These are phyloP conservation scores for Mormyrus lacerda DNA, from an alignment of 2,113 vertebrate species.

Conservation along the genomic window DNA sequence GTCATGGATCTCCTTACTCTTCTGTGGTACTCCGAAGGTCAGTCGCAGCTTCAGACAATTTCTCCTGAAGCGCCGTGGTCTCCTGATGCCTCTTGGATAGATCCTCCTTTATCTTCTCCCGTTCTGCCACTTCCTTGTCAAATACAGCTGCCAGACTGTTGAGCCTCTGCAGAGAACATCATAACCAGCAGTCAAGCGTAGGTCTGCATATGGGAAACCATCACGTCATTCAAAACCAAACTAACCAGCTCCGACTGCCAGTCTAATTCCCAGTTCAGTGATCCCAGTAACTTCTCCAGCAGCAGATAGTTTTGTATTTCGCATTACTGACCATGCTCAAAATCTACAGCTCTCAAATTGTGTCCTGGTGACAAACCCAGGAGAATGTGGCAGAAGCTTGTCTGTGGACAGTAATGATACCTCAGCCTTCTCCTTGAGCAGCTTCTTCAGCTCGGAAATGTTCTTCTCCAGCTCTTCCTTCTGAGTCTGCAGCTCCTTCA, in stretches of 20 bases:
- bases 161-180: constrained; percentile 62
- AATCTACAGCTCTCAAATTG: neutral
- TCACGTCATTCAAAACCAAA: neutral
- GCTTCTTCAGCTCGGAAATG: constrained; percentile 66
- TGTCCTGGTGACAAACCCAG: neutral
- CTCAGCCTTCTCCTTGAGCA: constrained; percentile 72
- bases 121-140: constrained; percentile 60
- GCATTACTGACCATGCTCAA: neutral
- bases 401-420: constrained; percentile 46
- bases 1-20: constrained; percentile 64
- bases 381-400: neutral
- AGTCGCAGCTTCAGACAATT: constrained; percentile 66
- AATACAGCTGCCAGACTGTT: constrained; percentile 71
- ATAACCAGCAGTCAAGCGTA: neutral
- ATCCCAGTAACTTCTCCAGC: neutral
- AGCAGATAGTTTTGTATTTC: neutral
- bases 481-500: constrained; percentile 66
- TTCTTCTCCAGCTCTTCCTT: constrained; percentile 67
- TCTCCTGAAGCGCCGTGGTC: constrained; percentile 58
- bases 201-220: neutral
- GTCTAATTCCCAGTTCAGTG: neutral
- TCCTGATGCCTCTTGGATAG: constrained; percentile 63
- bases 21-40: constrained; percentile 72
- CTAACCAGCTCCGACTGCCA: neutral
- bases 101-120: constrained; percentile 64